phyloP scores from a whole-genome alignment of 1,140 invertebrate species.

The Camponotus vicinus region DNA sequence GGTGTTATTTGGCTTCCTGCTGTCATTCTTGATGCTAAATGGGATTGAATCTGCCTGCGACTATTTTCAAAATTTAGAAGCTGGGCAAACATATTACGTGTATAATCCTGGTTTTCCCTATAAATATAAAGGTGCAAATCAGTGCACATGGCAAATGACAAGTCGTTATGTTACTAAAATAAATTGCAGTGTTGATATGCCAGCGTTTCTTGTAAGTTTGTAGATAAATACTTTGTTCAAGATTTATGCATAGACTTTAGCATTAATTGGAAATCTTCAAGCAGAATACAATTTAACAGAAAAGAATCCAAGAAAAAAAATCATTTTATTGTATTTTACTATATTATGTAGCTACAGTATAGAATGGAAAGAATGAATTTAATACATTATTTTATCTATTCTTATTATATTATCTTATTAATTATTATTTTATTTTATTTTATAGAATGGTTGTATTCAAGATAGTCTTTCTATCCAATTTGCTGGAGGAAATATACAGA shows the following conservation, averaged over 20 bases:
- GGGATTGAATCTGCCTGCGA: constrained; percentile 64
- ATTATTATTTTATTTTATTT: too few relatives aligned
- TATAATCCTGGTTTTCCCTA: constrained; percentile 85
- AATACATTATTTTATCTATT: constrained; percentile 17
- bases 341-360: too few relatives aligned
- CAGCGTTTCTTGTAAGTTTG: constrained; percentile 78
- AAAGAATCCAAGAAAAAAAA: too few relatives aligned
- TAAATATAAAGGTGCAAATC: constrained; percentile 77
- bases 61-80: constrained; percentile 73
- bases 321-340: too few relatives aligned
- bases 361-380: too few relatives aligned
- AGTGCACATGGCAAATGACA: constrained; percentile 86
- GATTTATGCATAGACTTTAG: neutral
- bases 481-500: constrained; percentile 71
- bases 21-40: neutral
- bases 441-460: constrained; percentile 74
- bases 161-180: constrained; percentile 84
- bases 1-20: neutral
- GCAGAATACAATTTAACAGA: too few relatives aligned
- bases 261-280: too few relatives aligned
- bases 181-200: constrained; percentile 81
- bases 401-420: too few relatives aligned
- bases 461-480: constrained; percentile 57
- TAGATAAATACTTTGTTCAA: neutral
- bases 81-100: constrained; percentile 82